Evolutionary conservation across 2,888 invertebrate genomes (phyloP).

Genomic region (Autographa gamma): DNA sequence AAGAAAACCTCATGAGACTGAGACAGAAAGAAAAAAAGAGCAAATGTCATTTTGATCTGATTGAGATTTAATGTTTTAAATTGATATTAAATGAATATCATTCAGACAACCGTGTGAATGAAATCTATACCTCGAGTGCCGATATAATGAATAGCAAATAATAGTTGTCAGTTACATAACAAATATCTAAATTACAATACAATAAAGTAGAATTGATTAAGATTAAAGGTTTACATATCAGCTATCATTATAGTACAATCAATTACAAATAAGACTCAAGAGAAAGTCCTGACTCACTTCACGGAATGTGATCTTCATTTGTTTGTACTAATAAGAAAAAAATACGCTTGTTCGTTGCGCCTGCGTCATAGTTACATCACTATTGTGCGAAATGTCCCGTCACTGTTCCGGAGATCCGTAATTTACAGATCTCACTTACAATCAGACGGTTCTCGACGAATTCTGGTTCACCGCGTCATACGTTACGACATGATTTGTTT

Average conservation of each 20-base stretch:
- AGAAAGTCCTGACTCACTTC: constrained; percentile 57
- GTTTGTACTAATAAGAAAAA: constrained; percentile 67
- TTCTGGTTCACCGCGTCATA: constrained; percentile 39
- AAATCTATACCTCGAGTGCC: background rate
- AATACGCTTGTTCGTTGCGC: constrained; percentile 67
- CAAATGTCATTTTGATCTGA: background rate
- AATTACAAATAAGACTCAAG: constrained; percentile 47
- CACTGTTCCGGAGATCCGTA: constrained; percentile 55
- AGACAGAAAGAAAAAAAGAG: too few relatives aligned
- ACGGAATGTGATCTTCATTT: constrained; percentile 72
- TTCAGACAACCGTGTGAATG: background rate
- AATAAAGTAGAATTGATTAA: constrained; percentile 31
- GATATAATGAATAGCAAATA: background rate
- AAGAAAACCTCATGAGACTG: too few relatives aligned
- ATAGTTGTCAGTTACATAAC: background rate
- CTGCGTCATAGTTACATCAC: constrained; percentile 77
- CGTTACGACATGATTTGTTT: constrained; percentile 16
- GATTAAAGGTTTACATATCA: constrained; percentile 37
- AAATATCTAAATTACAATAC: constrained; percentile 6
- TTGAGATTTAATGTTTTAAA: background rate
- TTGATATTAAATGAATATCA: background rate
- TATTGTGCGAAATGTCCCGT: constrained; percentile 53
- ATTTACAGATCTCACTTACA: constrained; percentile 44
- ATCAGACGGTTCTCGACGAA: constrained; percentile 35
- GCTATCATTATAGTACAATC: constrained; percentile 39